Evolutionary conservation across 2,888 invertebrate species (phyloP).

Genomic region (Drosophila siamana): DNA sequence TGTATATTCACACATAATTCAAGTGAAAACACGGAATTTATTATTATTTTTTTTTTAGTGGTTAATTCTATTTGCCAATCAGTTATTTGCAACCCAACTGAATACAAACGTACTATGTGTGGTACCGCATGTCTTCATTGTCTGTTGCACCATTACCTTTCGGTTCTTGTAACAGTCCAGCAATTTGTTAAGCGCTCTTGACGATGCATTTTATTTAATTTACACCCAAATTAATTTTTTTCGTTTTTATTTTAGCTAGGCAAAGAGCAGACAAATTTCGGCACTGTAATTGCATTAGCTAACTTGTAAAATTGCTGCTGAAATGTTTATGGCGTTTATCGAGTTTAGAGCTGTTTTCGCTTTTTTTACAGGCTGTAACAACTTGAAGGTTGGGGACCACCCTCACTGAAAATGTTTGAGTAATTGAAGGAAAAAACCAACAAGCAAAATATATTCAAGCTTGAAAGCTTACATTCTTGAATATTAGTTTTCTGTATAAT

Average conservation of each 20-base stretch:
- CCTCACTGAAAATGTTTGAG: slow-evolving; percentile 25
- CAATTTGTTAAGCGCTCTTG: slow-evolving; percentile 61
- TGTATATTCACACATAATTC: too few species aligned
- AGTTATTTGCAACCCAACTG: slow-evolving; percentile 46
- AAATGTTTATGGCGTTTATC: slow-evolving; percentile 62
- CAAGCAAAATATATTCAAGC: not conserved
- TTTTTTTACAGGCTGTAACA: slow-evolving; percentile 24
- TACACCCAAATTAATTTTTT: slow-evolving; percentile 64
- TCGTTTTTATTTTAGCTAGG: slow-evolving; percentile 25
- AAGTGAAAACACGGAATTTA: too few species aligned
- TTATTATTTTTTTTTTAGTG: not conserved
- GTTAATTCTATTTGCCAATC: slow-evolving; percentile 15
- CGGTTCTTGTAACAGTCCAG: slow-evolving; percentile 59
- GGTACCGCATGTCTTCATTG: slow-evolving; percentile 41
- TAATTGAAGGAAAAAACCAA: slow-evolving; percentile 47
- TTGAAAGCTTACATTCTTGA: slow-evolving; percentile 8
- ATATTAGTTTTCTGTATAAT: slow-evolving; percentile 6
- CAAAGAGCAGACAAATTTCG: slow-evolving; percentile 28
- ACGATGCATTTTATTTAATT: slow-evolving; percentile 69
- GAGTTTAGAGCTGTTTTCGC: slow-evolving; percentile 21
- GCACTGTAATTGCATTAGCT: slow-evolving; percentile 66
- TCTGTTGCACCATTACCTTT: slow-evolving; percentile 28
- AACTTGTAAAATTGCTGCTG: slow-evolving; percentile 70
- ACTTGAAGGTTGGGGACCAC: slow-evolving; percentile 68
- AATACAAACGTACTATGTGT: slow-evolving; percentile 25